Evolutionary conservation across 2,113 vertebrate species (phyloP).

Genomic region (Phalacrocorax pelagicus): DNA sequence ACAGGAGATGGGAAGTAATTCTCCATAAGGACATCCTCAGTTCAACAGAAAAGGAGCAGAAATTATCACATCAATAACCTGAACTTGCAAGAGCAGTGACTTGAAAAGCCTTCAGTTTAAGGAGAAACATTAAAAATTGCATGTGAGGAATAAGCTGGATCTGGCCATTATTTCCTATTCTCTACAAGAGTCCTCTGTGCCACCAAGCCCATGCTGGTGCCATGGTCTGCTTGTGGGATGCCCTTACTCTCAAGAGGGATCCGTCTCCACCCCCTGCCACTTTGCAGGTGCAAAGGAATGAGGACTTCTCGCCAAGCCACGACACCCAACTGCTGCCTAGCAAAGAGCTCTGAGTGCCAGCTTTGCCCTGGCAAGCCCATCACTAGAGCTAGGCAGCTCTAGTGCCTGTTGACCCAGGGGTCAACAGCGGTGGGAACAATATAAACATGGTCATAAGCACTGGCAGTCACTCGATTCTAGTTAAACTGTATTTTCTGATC

Average conservation of each 20-base stretch:
- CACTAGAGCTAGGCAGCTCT: accelerated
- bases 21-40: not conserved
- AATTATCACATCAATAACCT: not conserved
- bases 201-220: accelerated
- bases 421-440: not conserved
- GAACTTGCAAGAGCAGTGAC: not conserved
- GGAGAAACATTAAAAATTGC: not conserved
- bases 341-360: not conserved
- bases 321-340: not conserved
- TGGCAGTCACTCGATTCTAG: not conserved
- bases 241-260: not conserved
- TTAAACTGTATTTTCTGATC: not conserved
- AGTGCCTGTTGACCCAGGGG: not conserved
- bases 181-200: not conserved
- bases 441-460: not conserved
- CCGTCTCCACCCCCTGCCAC: too few species aligned
- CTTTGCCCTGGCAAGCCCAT: not conserved
- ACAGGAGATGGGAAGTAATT: not conserved
- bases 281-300: not conserved
- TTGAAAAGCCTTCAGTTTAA: not conserved
- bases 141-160: not conserved
- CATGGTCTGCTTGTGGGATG: accelerated
- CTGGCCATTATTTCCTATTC: not conserved
- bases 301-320: not conserved
- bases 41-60: not conserved